A percentile compares a stretch with the other conserved stretches of the same genome.
Conservation (phyloP, 2,797 vertebrate species). For the Balearica regulorum region DNA sequence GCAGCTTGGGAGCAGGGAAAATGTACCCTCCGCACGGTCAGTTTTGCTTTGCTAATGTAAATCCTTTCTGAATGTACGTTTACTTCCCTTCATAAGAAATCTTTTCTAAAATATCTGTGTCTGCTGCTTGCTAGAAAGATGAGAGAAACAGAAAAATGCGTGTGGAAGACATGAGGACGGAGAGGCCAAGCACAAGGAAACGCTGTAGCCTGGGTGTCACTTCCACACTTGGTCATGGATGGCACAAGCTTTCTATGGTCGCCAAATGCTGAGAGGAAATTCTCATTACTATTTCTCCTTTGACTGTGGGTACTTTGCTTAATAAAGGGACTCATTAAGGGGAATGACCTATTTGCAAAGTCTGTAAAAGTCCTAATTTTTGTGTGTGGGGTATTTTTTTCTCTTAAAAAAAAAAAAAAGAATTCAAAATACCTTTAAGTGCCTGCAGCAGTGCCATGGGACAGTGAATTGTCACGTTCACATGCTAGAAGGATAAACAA, state of each 20-base stretch:
- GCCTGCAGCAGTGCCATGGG: not conserved
- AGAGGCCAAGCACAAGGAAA: not conserved
- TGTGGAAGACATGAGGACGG: not conserved
- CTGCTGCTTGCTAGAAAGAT: not conserved
- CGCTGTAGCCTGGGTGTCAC: not conserved
- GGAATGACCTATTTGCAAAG: not conserved
- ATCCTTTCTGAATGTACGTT: accelerated
- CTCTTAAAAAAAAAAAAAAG: not conserved
- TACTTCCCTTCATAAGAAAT: not conserved
- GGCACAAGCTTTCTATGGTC: not conserved
- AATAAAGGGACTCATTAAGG: not conserved
- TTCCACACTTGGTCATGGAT: not conserved
- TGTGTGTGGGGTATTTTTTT: not conserved
- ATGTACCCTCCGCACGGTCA: accelerated
- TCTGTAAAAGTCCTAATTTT: not conserved
- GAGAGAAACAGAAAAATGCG: not conserved
- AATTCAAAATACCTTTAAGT: not conserved
- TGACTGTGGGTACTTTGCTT: not conserved
- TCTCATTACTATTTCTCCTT: not conserved
- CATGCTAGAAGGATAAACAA: not conserved
- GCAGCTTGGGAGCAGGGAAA: not conserved
- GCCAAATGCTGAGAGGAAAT: not conserved
- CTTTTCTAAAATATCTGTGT: not conserved
- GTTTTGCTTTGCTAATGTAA: not conserved
- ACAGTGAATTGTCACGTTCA: not conserved